Conservation (phyloP, 2,888 invertebrate species). For the Synanthedon formicaeformis region DNA sequence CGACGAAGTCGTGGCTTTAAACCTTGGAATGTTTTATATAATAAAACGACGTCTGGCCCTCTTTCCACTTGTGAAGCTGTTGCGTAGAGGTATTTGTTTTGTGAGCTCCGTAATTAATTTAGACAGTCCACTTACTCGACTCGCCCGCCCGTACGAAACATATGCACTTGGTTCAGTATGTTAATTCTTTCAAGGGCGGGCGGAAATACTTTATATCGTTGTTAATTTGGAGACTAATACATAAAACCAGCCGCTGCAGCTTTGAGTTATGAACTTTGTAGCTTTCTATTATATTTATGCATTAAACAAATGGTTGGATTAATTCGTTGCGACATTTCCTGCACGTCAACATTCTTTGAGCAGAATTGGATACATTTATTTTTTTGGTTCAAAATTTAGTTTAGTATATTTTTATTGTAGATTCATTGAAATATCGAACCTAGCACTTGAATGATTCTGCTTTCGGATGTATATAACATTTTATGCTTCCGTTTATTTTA, state of each 20-base stretch:
- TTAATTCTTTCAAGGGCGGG: slow-evolving; percentile 31
- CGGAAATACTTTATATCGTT: slow-evolving; percentile 49
- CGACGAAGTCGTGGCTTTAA: slow-evolving; percentile 33
- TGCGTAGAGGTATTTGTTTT: slow-evolving; percentile 26
- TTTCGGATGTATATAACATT: too few species aligned
- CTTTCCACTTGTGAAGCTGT: slow-evolving; percentile 42
- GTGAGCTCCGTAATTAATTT: slow-evolving; percentile 60
- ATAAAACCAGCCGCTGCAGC: slow-evolving; percentile 21
- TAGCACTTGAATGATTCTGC: too few species aligned
- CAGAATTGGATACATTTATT: too few species aligned
- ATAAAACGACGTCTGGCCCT: slow-evolving; percentile 15
- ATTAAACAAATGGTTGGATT: slow-evolving; percentile 28
- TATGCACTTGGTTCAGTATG: slow-evolving; percentile 35
- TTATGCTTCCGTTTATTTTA: too few species aligned
- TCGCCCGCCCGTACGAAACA: slow-evolving; percentile 34
- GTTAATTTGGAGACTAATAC: slow-evolving; percentile 39
- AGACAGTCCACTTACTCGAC: slow-evolving; percentile 53
- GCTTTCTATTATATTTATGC: slow-evolving; percentile 13
- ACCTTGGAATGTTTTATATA: slow-evolving; percentile 27
- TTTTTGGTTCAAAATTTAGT: too few species aligned
- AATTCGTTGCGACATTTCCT: slow-evolving; percentile 39
- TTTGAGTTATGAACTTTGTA: slow-evolving; percentile 20
- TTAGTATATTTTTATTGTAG: too few species aligned
- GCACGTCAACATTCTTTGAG: slow-evolving; percentile 4
- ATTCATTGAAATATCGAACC: too few species aligned